Conservation (phyloP, 2,888 invertebrate genomes). For the Drosophila algonquin region DNA sequence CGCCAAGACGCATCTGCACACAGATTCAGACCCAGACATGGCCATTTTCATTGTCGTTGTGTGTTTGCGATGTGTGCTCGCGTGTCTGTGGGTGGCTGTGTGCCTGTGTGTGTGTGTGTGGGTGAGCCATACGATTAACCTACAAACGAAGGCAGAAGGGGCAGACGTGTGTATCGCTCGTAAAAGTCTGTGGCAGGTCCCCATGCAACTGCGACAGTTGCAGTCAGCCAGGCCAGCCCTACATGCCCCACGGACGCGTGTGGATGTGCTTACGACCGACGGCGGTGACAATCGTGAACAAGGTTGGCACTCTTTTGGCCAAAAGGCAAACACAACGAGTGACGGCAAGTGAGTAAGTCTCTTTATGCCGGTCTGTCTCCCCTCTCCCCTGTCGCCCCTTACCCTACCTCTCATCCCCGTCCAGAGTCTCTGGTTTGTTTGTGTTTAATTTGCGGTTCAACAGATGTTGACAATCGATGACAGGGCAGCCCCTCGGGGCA, state of each 20-base stretch:
- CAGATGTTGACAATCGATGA: conserved; percentile 69
- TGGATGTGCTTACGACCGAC: conserved; percentile 13
- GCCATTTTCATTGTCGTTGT: conserved; percentile 26
- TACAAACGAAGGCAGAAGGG: conserved; percentile 28
- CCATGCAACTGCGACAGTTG: conserved; percentile 4
- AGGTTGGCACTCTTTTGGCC: conserved; percentile 43
- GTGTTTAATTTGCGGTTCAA: conserved; percentile 69
- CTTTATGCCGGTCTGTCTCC: conserved; percentile 13
- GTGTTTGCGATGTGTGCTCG: conserved; percentile 6
- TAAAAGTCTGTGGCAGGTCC: conserved; percentile 2
- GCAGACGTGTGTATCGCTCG: conserved; percentile 24
- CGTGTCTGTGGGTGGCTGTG: not conserved
- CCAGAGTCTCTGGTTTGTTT: conserved; percentile 53
- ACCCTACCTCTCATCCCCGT: not conserved
- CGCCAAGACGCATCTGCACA: conserved; percentile 43
- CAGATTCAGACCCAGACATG: conserved; percentile 7
- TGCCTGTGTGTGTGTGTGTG: conserved; percentile 4
- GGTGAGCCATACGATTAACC: conserved; percentile 51
- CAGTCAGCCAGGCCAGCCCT: conserved; percentile 11
- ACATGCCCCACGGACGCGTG: not conserved
- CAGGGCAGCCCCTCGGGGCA: conserved; percentile 20
- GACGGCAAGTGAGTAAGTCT: conserved; percentile 15
- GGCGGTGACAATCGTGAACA: conserved; percentile 25
- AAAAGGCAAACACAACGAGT: conserved; percentile 49
- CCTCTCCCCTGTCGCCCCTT: conserved; percentile 2